Conservation (phyloP, 2,888 invertebrate genomes). For the Cryptosula pallasiana region DNA sequence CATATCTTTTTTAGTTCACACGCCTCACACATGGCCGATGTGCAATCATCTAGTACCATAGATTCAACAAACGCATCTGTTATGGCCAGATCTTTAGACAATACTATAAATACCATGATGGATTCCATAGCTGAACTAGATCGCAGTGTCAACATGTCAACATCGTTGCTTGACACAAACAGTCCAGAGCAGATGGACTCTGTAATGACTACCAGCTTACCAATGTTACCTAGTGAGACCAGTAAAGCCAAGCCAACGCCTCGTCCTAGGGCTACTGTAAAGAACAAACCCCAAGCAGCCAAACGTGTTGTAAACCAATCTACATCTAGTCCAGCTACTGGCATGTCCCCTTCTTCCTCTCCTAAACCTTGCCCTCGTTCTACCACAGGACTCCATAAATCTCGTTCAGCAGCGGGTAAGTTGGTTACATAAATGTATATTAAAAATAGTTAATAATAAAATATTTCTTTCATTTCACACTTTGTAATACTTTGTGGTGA, state of each 20-base stretch:
- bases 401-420: no score
- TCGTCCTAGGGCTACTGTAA: not conserved
- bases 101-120: not conserved
- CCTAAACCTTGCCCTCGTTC: not conserved
- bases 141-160: not conserved
- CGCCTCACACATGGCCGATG: no score
- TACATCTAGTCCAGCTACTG: not conserved
- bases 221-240: not conserved
- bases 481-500: no score
- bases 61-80: no score
- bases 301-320: not conserved
- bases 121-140: slow-evolving; percentile 18
- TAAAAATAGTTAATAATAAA: no score
- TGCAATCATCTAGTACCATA: no score
- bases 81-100: not conserved
- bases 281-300: not conserved
- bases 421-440: no score
- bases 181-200: not conserved
- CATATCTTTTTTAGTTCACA: no score
- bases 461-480: no score
- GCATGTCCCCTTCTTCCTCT: not conserved
- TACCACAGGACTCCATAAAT: no score
- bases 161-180: not conserved
- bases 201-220: slow-evolving; percentile 13
- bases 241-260: not conserved